Evolutionary conservation across 1,140 invertebrate genomes (phyloP), one percentile per base, ranked within the genome.

Genomic region (Octopus sinensis): DNA sequence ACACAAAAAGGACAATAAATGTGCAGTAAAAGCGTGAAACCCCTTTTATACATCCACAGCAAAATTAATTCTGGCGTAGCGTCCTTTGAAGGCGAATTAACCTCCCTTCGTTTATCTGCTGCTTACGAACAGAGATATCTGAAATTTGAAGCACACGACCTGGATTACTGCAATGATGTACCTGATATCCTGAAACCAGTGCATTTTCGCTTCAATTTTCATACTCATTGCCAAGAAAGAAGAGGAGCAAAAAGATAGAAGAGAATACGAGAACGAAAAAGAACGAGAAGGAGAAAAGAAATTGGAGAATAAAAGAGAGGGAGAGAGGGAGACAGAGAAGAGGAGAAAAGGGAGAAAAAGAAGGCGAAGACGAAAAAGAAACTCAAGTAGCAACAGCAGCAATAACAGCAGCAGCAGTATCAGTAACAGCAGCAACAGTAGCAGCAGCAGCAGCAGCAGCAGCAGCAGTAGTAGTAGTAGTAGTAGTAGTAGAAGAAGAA

Each of bases 341-440:
- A 53, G 12, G 79, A 80, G 56, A 51, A 51, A 7, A 80, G 23
- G 51, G 52, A 80, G 53, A 51, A 51, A 30, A n/a, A n/a, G n/a
- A 52, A 12, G 30, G 13, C 51, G 54, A 73, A 43, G 53, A 6
- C 56, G 51, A 62, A 68, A 73, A n/a, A 80, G 17, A 80, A 68
- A 71, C 51, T 12, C 7, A 52, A 17, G 73, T 9, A 62, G 5
- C 52, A 51, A 23, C 5, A 9, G 43, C 17, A 12, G 54, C 62
- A 6, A 54, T 62, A 5, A n/a, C 12, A 53, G 43, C 54, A n/a
- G 3, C n/a, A 6, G 53, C 30, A n/a, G 10, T 23, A 23, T 5
- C 23, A 62, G 53, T 51, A 53, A 12, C 53, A 23, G 6, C n/a
- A 17, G 53, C 56, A 9, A 9, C 56, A 9, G 7, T 62, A 62